Conservation (phyloP, 2,888 invertebrate species). For the Zhuqinia jingwanae region DNA sequence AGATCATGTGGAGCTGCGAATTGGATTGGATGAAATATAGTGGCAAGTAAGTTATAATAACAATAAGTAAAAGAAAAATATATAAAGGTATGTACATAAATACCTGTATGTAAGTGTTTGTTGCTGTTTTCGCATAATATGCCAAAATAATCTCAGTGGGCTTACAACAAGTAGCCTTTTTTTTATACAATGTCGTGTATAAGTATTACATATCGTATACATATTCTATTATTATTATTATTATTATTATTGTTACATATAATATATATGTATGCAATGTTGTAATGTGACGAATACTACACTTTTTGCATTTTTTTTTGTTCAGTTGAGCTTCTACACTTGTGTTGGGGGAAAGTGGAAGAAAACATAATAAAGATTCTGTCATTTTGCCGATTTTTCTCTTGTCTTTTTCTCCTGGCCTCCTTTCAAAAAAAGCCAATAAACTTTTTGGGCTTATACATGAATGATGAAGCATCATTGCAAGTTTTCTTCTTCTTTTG, state of each 20-base stretch:
- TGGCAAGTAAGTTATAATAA: background rate
- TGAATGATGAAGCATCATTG: background rate
- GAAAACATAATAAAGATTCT: slow-evolving; percentile 39
- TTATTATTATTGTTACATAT: background rate
- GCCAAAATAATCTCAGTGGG: too few relatives aligned
- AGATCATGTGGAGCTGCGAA: slow-evolving; percentile 42
- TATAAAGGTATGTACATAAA: background rate
- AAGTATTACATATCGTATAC: background rate
- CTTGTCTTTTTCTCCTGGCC: background rate
- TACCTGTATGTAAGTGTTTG: background rate
- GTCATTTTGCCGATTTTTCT: slow-evolving; percentile 46
- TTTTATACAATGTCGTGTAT: too few relatives aligned
- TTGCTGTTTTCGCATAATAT: slow-evolving; percentile 2
- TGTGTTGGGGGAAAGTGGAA: background rate
- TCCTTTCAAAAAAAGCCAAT: background rate
- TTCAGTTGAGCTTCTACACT: background rate
- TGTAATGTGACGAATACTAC: too few relatives aligned
- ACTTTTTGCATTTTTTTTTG: background rate
- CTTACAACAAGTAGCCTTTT: too few relatives aligned
- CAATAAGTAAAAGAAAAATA: background rate
- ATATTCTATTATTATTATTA: background rate
- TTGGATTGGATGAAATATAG: slow-evolving; percentile 38
- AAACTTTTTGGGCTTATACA: background rate
- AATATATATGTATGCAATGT: too few relatives aligned
- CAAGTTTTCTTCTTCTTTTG: background rate